phyloP scores from a whole-genome alignment of 2,797 vertebrate genomes.

The Megalops cyprinoides region DNA sequence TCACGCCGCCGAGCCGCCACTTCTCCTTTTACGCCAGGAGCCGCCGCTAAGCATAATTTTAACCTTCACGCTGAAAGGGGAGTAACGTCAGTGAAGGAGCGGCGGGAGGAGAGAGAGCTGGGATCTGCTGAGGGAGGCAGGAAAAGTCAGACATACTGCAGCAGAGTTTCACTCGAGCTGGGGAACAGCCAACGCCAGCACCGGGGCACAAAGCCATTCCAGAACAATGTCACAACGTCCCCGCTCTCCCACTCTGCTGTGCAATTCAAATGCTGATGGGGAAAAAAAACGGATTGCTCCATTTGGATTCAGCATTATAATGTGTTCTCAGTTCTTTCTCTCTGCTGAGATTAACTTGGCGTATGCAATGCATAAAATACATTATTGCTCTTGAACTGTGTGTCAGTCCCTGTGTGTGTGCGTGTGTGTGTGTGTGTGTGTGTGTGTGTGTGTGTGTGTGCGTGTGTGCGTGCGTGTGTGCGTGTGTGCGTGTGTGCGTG shows the following conservation, averaged over 20 bases:
- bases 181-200: slow-evolving; percentile 57
- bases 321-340: too few relatives aligned
- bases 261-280: slow-evolving; percentile 50
- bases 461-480: neutral
- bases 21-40: neutral
- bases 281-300: neutral
- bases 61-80: slow-evolving; percentile 54
- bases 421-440: neutral
- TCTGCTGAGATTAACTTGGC: too few relatives aligned
- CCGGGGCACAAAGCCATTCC: slow-evolving; percentile 32
- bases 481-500: neutral
- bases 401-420: neutral
- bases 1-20: neutral
- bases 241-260: slow-evolving; percentile 54
- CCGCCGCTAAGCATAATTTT: slow-evolving; percentile 46
- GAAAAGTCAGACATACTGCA: slow-evolving; percentile 37
- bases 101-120: neutral
- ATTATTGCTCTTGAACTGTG: neutral
- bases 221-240: slow-evolving; percentile 58
- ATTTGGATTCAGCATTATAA: neutral
- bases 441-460: neutral
- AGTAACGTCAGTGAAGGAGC: slow-evolving; percentile 27
- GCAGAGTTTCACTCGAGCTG: slow-evolving; percentile 34
- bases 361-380: too few relatives aligned
- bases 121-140: slow-evolving; percentile 58